Evolutionary conservation across 2,113 vertebrate species (phyloP), one percentile per base, ranked within the genome.

Genomic region (Delphinapterus leucas): DNA sequence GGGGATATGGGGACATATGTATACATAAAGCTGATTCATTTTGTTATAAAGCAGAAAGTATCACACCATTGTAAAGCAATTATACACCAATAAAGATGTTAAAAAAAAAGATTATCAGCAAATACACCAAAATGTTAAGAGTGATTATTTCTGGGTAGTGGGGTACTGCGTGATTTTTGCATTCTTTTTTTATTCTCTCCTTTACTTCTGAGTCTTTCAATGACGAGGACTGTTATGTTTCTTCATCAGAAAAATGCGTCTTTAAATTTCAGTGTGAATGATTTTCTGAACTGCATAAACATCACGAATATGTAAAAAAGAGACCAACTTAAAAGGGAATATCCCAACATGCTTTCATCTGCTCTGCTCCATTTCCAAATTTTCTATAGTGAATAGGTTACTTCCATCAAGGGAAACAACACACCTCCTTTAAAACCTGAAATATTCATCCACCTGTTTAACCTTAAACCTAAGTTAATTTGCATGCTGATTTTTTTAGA

Each of bases 401-500:
- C 23, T 93, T 93, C 71, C 88, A 58, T 49, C 33, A 70, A 76
- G 41, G 73, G 47, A 55, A 14, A 70, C 80, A 94, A 88, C 60
- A 92, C 9, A 90, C 47, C 71, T 95, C 74, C 58, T 88, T 86
- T 85, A 76, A 92, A 96, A 96, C 73, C 73, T 38, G 33, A 21
- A 61, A 13, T n/a, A 90, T 61, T 60, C 25, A 71, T 26, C 17
- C n/a, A 65, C 20, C 31, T 87, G 90, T 97, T 83, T 60, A 86
- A 90, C 63, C 65, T 84, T 61, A 60, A 91, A 87, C 31, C 5
- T 47, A 17, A 58, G 33, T 79, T 90, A 81, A 93, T 73, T 47
- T 73, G 53, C 23, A 86, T 80, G 53, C 13, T 71, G n/a, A 23
- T 60, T 84, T 96, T 90, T 80, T 94, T 93, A 95, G 85, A 87